Evolutionary conservation across 2,113 vertebrate genomes (phyloP), one percentile per base, ranked within the genome.

Genomic region (Centrocercus urophasianus): DNA sequence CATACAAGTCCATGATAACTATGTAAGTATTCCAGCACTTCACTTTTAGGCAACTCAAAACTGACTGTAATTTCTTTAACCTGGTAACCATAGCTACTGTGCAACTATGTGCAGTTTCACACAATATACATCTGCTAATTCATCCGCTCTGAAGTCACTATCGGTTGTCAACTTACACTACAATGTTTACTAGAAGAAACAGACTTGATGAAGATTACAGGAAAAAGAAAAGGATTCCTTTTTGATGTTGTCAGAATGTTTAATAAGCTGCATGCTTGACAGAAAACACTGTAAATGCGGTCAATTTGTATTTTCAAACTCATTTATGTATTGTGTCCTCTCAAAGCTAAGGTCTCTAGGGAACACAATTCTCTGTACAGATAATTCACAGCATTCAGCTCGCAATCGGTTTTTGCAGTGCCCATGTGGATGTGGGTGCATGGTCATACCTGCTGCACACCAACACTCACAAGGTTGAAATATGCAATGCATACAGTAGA

Each of bases 81-180:
- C 88, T 92, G 84, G 88, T 95, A 96, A 89, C 81, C 85, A 94
- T 69, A 88, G 84, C 74, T 91, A 93, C 94, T 20, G 20, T 32
- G 56, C 61, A 84, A 94, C 93, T 89, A 77, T 10, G 87, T 43
- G 66, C 57, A 94, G 27, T 40, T 76, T 47, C 67, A 70, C 43
- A 71, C 79, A 86, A 79, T 8, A 80, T 32, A 56, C 56, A 84
- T 79, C 70, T 93, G 71, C 48, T 86, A 86, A 71, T 57, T 89
- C 82, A 66, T 47, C 45, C 63, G 21, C 38, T 43, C 60, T 43
- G 40, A 86, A 87, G 43, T 25, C 88, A 87, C 56, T 34, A 64
- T 24, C 74, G 79, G 59, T 57, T 79, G 38, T 32, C 6, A 86
- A 60, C 12, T n/a, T 8, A 76, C 42, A 16, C 74, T 54, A 83